Evolutionary conservation across 2,888 invertebrate genomes (phyloP), one percentile per base, ranked within the genome.

Genomic region (Girardia tigrina): DNA sequence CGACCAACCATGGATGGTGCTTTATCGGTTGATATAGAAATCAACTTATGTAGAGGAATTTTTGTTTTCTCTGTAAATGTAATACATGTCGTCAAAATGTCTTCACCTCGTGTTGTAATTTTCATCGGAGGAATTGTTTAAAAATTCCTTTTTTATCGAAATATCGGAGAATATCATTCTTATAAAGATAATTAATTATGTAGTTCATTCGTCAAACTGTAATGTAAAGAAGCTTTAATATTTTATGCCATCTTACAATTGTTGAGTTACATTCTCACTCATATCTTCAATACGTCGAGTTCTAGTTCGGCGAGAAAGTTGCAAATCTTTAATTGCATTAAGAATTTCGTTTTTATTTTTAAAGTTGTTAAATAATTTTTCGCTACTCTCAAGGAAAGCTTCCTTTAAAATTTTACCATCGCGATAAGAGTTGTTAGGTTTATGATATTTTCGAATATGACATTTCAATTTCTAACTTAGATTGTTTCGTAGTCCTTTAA

Each of bases 271-370:
- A 8, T 56, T 56, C 56, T 56, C 23, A 56, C 23, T 56, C 56
- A 56, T 56, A 56, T 56, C 56, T 56, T 16, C 56, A 56, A 56
- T 56, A 56, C 56, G n/a, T 12, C 56, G 56, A 56, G n/a, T 56
- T 56, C n/a, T n/a, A 56, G 56, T 56, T 56, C 36, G 8, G 36
- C 36, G 36, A 36, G 36, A 36, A 36, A 36, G 36, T 36, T 36
- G 12, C 36, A 36, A 36, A 36, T 36, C 36, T 36, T 36, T 36
- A 36, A 36, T 36, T n/a, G n/a, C 56, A 56, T 56, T 56, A n/a
- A 56, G 56, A 56, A 56, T 56, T 56, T 56, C 4, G n/a, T n/a
- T 56, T 56, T 56, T 16, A 56, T 56, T 56, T 56, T n/a, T 56
- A 56, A 56, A 56, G n/a, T 56, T 56, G 4, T 4, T 12, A 56